These are phyloP conservation scores for Odontothrips loti DNA, from an alignment of 2,888 invertebrate genomes.

Conservation along the genomic window DNA sequence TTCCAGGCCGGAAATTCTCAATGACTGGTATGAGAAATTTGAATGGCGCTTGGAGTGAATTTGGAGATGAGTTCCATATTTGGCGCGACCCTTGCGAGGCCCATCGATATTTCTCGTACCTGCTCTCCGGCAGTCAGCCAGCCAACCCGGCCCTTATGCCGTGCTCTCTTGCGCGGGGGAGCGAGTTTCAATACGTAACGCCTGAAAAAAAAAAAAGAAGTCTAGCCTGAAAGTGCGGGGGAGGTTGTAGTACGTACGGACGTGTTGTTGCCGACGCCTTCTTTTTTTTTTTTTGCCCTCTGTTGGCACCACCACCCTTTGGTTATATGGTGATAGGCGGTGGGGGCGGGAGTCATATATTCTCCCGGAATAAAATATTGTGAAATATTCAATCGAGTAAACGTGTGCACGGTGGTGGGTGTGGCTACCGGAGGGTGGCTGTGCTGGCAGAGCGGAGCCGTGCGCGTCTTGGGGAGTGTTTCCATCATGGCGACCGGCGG, in stretches of 20 bases:
- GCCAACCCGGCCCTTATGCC: too few species aligned
- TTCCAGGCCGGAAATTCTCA: too few species aligned
- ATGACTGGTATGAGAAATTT: too few species aligned
- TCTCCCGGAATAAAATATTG: slow-evolving; percentile 6
- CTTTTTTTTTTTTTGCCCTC: not conserved
- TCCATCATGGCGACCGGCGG: not conserved
- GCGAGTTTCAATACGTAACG: not conserved
- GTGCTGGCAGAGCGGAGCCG: not conserved
- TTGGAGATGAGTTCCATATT: too few species aligned
- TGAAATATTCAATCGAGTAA: slow-evolving; percentile 14
- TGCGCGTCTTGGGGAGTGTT: not conserved
- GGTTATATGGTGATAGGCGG: too few species aligned
- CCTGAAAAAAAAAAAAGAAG: not conserved
- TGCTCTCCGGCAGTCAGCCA: too few species aligned
- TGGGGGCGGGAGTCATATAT: not conserved
- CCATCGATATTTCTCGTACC: too few species aligned
- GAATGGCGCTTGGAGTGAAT: too few species aligned
- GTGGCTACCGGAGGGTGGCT: not conserved
- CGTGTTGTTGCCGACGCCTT: too few species aligned
- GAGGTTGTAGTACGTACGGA: not conserved
- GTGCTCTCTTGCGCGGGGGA: too few species aligned
- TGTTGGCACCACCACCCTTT: not conserved
- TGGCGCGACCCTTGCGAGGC: too few species aligned
- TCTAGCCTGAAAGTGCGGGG: not conserved
- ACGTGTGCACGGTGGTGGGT: not conserved